Evolutionary conservation across 2,888 invertebrate genomes (phyloP), one percentile per base, ranked within the genome.

Genomic region (Dynastes grantii): DNA sequence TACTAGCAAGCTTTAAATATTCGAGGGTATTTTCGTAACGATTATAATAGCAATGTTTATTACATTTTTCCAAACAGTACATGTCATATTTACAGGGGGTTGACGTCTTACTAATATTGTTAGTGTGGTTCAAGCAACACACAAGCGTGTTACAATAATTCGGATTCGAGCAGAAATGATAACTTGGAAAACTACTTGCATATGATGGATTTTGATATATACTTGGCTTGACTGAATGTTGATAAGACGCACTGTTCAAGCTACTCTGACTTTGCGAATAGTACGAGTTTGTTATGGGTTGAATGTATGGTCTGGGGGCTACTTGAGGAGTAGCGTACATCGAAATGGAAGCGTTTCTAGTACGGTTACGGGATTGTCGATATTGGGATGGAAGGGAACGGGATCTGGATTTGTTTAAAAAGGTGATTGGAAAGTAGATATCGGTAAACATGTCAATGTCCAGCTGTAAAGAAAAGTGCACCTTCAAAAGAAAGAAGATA

Each of bases 371-470:
- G 75, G 83, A 84, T 53, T 82, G 89, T 86, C 87, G 88, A 85
- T 85, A 82, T 58, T 85, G 86, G 79, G 84, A 85, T 1, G 88
- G 88, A 51, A 88, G 83, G 77, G 88, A 88, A 77, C 84, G 85
- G 67, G 86, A 85, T 84, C 13, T 85, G 84, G 83, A 83, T 85
- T 76, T 83, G 79, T 81, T 83, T 79, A 45, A 61, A 32, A 71
- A 80, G 49, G 83, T 80, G 11, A 84, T 81, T 80, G 93, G 93
- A 85, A 93, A 92, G 90, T 93, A 94, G 88, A 94, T 91, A 90
- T 94, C 94, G 91, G 94, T 93, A 91, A 93, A 93, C 91, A 94
- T 92, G 91, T 94, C 93, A 91, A 92, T 91, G 90, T 92, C 94
- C 94, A 93, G 90, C 88, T 88, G 88, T 84, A 88, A 91, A 90